Evolutionary conservation across 1,140 invertebrate species (phyloP).

Genomic region (Brachionus plicatilis): DNA sequence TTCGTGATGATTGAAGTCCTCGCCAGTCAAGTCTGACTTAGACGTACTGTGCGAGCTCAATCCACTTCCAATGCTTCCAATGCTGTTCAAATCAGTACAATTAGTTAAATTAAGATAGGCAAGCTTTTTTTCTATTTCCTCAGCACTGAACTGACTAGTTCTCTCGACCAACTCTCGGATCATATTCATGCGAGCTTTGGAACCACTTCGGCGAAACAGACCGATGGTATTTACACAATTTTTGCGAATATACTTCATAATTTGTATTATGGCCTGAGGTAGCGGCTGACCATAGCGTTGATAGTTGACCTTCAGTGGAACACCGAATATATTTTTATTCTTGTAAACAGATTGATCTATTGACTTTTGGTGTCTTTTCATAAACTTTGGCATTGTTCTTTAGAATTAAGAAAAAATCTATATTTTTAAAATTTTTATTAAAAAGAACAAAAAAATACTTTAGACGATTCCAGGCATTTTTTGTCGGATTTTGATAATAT

Average conservation of each 20-base stretch:
- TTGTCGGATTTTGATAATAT: neutral
- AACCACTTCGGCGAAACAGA: constrained; percentile 73
- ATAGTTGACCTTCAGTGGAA: constrained; percentile 72
- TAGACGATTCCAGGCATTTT: neutral
- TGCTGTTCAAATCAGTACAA: constrained; percentile 9
- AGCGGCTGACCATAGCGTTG: constrained; percentile 80
- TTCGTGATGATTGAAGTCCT: constrained; percentile 15
- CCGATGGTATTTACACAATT: constrained; percentile 82
- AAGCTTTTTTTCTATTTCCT: neutral
- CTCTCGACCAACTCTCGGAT: constrained; percentile 2
- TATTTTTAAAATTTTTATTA: neutral
- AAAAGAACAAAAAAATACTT: neutral
- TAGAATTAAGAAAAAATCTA: neutral
- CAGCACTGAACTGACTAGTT: constrained; percentile 6
- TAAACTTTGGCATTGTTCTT: constrained; percentile 12
- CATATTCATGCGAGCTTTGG: neutral
- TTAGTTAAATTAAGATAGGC: neutral
- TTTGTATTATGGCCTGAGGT: constrained; percentile 76
- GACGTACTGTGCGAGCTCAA: constrained; percentile 15
- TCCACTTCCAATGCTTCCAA: constrained; percentile 18
- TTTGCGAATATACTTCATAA: constrained; percentile 73
- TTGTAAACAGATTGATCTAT: constrained; percentile 39
- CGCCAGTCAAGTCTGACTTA: neutral
- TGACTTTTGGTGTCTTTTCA: constrained; percentile 16
- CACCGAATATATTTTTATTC: constrained; percentile 83